Conservation (phyloP, 2,888 invertebrate genomes). For the Cerastoderma edule region DNA sequence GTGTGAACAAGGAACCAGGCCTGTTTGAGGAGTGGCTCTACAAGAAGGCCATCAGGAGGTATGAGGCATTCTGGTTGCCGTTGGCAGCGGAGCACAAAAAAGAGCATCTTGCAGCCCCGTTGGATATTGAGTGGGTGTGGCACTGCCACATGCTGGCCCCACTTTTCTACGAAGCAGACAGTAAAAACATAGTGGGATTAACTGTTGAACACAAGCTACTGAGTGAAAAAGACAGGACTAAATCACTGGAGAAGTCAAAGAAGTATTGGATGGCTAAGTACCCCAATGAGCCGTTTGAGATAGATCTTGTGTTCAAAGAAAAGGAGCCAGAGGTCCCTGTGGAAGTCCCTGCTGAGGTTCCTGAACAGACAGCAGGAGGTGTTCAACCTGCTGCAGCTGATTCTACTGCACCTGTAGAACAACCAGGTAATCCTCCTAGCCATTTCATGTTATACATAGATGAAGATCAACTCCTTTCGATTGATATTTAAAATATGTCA, state of each 20-base stretch:
- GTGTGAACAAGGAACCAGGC: conserved; percentile 68
- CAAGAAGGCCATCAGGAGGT: conserved; percentile 84
- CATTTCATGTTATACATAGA: no score
- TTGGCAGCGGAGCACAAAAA: conserved; percentile 80
- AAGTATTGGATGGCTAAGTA: conserved; percentile 78
- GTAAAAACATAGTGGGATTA: conserved; percentile 72
- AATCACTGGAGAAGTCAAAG: conserved; percentile 73
- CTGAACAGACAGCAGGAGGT: conserved; percentile 16
- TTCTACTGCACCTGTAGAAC: conserved; percentile 22
- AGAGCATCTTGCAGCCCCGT: conserved; percentile 83
- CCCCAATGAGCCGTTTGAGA: conserved; percentile 78
- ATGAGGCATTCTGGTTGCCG: conserved; percentile 85
- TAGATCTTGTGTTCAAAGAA: conserved; percentile 62
- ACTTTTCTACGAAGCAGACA: conserved; percentile 78
- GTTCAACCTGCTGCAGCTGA: conserved; percentile 17
- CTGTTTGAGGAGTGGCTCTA: conserved; percentile 81
- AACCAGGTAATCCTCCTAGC: conserved; percentile 15
- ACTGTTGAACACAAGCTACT: conserved; percentile 84
- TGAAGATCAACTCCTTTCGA: no score
- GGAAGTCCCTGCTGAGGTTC: conserved; percentile 24
- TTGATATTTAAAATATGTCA: no score
- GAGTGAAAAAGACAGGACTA: conserved; percentile 73
- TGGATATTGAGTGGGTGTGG: conserved; percentile 85
- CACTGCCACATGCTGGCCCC: conserved; percentile 84
- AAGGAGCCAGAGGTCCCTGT: conserved; percentile 27